Evolutionary conservation across 2,888 invertebrate species (phyloP).

Genomic region (Dasypolia templi): DNA sequence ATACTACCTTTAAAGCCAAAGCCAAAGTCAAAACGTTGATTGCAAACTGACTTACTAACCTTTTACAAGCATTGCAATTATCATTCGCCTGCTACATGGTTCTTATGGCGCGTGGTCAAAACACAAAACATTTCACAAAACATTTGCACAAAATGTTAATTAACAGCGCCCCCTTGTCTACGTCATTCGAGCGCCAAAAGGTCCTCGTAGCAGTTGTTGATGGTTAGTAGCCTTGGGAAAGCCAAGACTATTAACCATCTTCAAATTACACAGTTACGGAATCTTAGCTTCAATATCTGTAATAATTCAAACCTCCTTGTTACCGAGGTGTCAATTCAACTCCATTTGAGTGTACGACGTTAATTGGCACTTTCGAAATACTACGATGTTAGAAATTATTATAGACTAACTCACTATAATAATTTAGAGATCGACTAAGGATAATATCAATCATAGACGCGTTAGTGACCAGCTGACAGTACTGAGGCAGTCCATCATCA

Average conservation of each 20-base stretch:
- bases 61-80: neutral
- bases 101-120: neutral
- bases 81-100: neutral
- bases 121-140: neutral
- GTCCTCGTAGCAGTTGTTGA: neutral
- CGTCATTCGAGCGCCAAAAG: too few species aligned
- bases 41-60: too few species aligned
- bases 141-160: too few species aligned
- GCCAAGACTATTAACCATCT: too few species aligned
- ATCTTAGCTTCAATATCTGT: conserved; percentile 5
- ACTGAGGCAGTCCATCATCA: too few species aligned
- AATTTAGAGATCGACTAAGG: too few species aligned
- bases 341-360: conserved; percentile 11
- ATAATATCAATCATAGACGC: too few species aligned
- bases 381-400: conserved; percentile 4
- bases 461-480: too few species aligned
- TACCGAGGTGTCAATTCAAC: conserved; percentile 47
- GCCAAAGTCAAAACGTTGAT: too few species aligned
- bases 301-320: conserved; percentile 45
- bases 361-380: conserved; percentile 36
- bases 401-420: neutral
- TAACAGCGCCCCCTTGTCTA: too few species aligned
- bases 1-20: too few species aligned
- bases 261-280: conserved; percentile 21
- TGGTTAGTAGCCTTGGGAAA: too few species aligned